Base-by-base conservation (phyloP, 2,888 invertebrate species). In the Tachina fera region DNA sequence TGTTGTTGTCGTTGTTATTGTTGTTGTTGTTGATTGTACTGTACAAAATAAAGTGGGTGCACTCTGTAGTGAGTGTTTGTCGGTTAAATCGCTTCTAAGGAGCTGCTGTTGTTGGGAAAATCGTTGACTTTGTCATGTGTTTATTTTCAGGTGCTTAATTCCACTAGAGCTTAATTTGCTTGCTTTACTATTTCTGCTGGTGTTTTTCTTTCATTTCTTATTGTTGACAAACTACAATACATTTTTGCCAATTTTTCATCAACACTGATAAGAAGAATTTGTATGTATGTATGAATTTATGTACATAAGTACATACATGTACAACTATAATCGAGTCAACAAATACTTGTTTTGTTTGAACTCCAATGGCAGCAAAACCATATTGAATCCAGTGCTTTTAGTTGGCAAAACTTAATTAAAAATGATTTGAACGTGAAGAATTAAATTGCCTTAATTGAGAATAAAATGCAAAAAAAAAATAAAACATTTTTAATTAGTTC, bases 141-240 rank as follows among this genome's bases (percentile, higher is more conserved):
- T 45, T 14, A 14, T 41, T 22, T 56, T 13, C 65, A 71, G 56
- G 53, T 72, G 56, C 16, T 74, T 71, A 22, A 65, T 80, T 72
- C 43, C 58, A 80, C 43, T 74, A 49, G 60, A 67, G 58, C 41
- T 65, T 74, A 31, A 58, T 58, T 56, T 45, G 39, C 39, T 80
- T 58, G 39, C 39, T 77, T 77, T 45, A 19, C n/a, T 51, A 6
- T 45, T 67, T 51, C 14, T 65, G 39, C n/a, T 47, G 41, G 22
- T 19, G 31, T 41, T 49, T 60, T 47, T 47, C 39, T 19, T 43
- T 67, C 49, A 49, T 4, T 22, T 68, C 39, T 11, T 43, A 9
- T 45, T 60, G 56, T 65, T 76, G 75, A 76, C 75, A 75, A 75
- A 75, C 45, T 65, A 22, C 19, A 53, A 9, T 43, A 67, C 65